phyloP scores from a whole-genome alignment of 2,113 vertebrate species.

The Acrocephalus arundinaceus region DNA sequence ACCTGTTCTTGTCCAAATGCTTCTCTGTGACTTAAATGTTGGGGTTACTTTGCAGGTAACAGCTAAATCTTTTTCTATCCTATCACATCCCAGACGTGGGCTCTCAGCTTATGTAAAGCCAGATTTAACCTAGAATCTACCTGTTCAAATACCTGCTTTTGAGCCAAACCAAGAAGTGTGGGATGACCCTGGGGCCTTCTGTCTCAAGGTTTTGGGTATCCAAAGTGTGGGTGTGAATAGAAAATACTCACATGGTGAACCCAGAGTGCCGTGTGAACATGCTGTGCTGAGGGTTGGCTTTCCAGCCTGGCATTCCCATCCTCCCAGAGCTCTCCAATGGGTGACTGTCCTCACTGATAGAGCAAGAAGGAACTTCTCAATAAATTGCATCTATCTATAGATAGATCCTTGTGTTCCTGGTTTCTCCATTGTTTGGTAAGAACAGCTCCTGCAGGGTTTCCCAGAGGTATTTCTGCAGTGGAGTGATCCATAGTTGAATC shows the following conservation, averaged over 20 bases:
- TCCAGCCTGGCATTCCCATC: not conserved
- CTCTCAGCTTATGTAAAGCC: conserved; percentile 20
- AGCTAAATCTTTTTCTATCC: conserved; percentile 1
- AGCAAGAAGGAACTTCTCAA: not conserved
- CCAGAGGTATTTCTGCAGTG: not conserved
- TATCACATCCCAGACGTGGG: not conserved
- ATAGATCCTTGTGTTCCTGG: not conserved
- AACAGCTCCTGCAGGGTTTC: not conserved
- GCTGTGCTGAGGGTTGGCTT: not conserved
- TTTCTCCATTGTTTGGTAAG: not conserved
- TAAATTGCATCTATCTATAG: not conserved
- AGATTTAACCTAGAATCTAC: not conserved
- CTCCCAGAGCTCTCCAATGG: not conserved
- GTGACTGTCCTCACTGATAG: not conserved
- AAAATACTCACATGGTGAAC: not conserved
- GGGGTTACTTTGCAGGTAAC: not conserved
- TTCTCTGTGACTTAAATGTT: not conserved
- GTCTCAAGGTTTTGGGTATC: not conserved
- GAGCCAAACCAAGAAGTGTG: not conserved
- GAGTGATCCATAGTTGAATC: not conserved
- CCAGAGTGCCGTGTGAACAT: not conserved
- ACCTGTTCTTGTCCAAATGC: not conserved
- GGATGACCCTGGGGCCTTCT: not conserved
- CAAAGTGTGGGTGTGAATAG: not conserved
- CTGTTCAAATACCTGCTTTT: not conserved